A percentile compares a stretch with the other conserved stretches of the same genome.
Evolutionary conservation across 1,140 invertebrate species (phyloP).

Genomic region (Oppia nitens): DNA sequence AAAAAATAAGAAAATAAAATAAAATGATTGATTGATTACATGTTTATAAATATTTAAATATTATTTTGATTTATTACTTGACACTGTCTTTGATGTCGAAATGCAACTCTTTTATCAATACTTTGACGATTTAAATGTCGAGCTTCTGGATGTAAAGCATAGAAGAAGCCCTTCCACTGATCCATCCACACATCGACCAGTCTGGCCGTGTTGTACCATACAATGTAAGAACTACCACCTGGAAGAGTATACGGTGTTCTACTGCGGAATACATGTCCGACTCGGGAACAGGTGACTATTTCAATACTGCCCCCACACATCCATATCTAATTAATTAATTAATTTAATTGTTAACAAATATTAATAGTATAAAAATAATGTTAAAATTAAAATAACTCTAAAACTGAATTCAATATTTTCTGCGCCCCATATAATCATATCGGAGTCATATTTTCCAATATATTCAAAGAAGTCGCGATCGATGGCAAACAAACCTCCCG

Average conservation of each 20-base stretch:
- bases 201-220: slow-evolving; percentile 83
- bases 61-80: slow-evolving; percentile 44
- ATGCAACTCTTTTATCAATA: neutral
- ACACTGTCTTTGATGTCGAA: slow-evolving; percentile 52
- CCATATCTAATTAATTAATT: slow-evolving; percentile 36
- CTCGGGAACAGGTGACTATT: slow-evolving; percentile 92
- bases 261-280: slow-evolving; percentile 94
- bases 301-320: slow-evolving; percentile 74
- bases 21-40: slow-evolving; percentile 54
- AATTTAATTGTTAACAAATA: slow-evolving; percentile 26
- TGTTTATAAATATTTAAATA: slow-evolving; percentile 54
- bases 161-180: slow-evolving; percentile 95
- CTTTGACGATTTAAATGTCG: neutral
- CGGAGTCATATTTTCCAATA: slow-evolving; percentile 93
- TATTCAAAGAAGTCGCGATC: slow-evolving; percentile 87
- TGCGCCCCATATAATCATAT: slow-evolving; percentile 97
- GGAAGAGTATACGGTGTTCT: slow-evolving; percentile 58
- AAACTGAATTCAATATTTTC: slow-evolving; percentile 95
- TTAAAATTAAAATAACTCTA: slow-evolving; percentile 44
- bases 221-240: slow-evolving; percentile 58
- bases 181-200: slow-evolving; percentile 81
- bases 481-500: slow-evolving; percentile 91
- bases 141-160: slow-evolving; percentile 68
- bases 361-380: neutral
- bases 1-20: slow-evolving; percentile 69